Evolutionary conservation across 2,888 invertebrate genomes (phyloP), one percentile per base, ranked within the genome.

Genomic region (Mythimna albipuncta): DNA sequence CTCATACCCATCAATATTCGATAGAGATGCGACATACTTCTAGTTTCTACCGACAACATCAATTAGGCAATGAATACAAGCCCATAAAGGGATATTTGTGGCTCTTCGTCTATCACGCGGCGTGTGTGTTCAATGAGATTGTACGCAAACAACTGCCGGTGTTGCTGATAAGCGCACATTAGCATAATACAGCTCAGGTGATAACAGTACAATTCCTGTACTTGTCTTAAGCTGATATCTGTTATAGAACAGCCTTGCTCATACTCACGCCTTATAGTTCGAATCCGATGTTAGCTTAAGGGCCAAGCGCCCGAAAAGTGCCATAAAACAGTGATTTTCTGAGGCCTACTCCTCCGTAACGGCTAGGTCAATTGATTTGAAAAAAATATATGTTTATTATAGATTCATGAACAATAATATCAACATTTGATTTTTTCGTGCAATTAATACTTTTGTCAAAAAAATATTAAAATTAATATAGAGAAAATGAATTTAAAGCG

Each of bases 121-220:
- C 62, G 69, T 86, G 85, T 82, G 77, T 84, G 83, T 81, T 74
- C 79, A 72, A 78, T 81, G 86, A 74, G 83, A 87, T 86, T 81
- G 84, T 82, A 77, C 57, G 71, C 80, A 83, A 88, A 86, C 84
- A 88, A 79, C 57, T 79, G 76, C 66, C 73, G 75, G 67, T 74
- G 80, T 66, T 76, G 75, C 72, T 75, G 82, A 87, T 87, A 73
- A 81, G 73, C 75, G 72, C 57, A 64, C 69, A 79, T 83, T 84
- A 85, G 69, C 81, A 87, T 87, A 81, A 84, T 74, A 81, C 70
- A 55, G 55, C 52, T 59, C 69, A 72, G 70, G 65, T 75, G 80
- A 64, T 75, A 64, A 70, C 47, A 9, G 54, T 10, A 7, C 47
- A 6, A 21, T 50, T 57, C 21, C 55, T 41, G 47, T 54, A 63